Base-by-base conservation (phyloP, 2,113 vertebrate genomes). In the Plecotus auritus region DNA sequence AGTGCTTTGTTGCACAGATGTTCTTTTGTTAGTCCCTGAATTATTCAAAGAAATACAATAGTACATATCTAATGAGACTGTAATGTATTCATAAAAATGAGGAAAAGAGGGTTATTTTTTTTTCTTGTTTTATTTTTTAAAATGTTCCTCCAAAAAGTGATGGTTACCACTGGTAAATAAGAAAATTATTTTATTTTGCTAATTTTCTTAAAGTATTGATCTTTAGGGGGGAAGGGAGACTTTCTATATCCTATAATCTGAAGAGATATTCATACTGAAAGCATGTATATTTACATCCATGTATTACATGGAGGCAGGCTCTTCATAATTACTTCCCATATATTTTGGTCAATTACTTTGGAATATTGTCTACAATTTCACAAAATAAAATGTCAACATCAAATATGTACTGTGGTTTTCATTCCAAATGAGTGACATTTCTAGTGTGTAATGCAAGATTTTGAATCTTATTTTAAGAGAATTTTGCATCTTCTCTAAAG, bases 41-140 rank as follows among this genome's bases (percentile, higher is more conserved):
- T 92, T 85, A 90, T 90, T 90, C 61, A 87, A 80, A 84, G 17
- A 91, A 90, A 90, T 76, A 73, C 9, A 88, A 90, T 67, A 88
- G 9, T 45, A 30, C 8, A 26, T 77, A 73, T 28, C 42, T 77
- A 87, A 74, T 81, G 26, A 49, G 51, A 77, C 11, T 26, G 10
- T 30, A 49, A 9, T 7, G 11, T 51, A 66, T 49, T 76, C 18
- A 88, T 54, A 54, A 84, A 54, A 78, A 82, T 77, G 30, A 35
- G 8, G 73, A 86, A 23, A 47, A 86, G 40, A 86, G 51, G 10
- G 1, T 32, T 74, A 49, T 74, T 45, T 73, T 32, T 64, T 7
- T 59, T 61, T 32, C 26, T 59, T 66, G 1, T 61, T 83, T 94
- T 45, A 89, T 66, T 67, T 96, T 32, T 72, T 30, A 30, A 90